Conservation (phyloP, 1,140 invertebrate genomes). For the Leptinotarsa lineolata region DNA sequence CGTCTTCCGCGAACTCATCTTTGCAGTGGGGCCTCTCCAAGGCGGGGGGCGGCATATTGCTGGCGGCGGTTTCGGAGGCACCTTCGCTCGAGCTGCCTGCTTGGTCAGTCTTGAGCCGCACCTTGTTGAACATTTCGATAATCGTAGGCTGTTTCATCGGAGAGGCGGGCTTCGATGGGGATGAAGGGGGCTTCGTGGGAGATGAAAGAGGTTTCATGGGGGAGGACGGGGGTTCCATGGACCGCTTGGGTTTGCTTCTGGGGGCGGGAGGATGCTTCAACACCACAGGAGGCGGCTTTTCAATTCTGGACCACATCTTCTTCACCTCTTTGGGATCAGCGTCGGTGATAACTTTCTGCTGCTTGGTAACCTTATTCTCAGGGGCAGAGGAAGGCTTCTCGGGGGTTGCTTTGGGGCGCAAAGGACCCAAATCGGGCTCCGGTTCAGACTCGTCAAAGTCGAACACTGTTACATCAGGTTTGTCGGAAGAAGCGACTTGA, state of each 20-base stretch:
- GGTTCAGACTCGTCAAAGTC: slow-evolving; percentile 27
- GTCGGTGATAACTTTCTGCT: background rate
- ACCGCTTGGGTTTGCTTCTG: background rate
- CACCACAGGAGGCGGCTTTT: background rate
- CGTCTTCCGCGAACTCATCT: background rate
- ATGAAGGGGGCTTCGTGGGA: background rate
- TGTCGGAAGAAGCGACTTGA: too few relatives aligned
- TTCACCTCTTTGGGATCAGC: background rate
- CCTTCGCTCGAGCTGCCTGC: background rate
- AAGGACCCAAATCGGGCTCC: background rate
- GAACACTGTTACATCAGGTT: slow-evolving; percentile 19
- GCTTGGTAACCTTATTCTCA: background rate
- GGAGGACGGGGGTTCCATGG: background rate
- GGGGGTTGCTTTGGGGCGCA: background rate
- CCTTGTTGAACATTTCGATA: slow-evolving; percentile 25
- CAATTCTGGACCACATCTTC: slow-evolving; percentile 12
- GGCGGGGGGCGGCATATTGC: background rate
- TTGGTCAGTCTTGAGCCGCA: slow-evolving; percentile 15
- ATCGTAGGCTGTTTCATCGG: slow-evolving; percentile 25
- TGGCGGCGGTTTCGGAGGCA: background rate
- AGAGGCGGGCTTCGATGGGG: background rate
- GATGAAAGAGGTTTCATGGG: background rate
- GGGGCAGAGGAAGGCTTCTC: background rate
- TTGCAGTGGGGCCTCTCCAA: background rate
- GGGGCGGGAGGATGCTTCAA: background rate